Base-by-base conservation (phyloP, 2,888 invertebrate species). In the Chelonus formosanus region DNA sequence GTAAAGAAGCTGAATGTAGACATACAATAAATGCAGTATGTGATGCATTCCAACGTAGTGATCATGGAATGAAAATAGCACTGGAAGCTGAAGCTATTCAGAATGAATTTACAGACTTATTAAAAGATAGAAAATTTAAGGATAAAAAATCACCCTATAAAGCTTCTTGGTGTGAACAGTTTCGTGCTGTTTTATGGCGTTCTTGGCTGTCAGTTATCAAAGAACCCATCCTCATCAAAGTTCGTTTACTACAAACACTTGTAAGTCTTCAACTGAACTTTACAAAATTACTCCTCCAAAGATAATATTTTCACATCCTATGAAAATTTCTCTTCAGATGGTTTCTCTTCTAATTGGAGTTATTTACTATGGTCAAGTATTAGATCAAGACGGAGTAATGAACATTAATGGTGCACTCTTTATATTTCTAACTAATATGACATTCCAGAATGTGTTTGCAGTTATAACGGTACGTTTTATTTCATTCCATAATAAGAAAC, bases 321-420 rank as follows among this genome's bases (percentile, higher is more conserved):
- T 32, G 3, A 32, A 43, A 8, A 36, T 44, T 64, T 56, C 6
- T 36, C 65, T 85, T n/a, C 80, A 97, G 97, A 90, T 96, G 88
- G 92, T 97, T 5, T 91, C 95, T 0, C 80, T 95, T n/a, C 84
- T 97, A 5, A 91, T 97, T 68, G 96, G 96, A 3, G 85, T 95
- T 57, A 92, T 98, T 72, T 98, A 95, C 85, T 92, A 92, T 80
- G 91, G 92, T 0, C 95, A 96, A 82, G 85, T 88, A 67, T 81
- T 93, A 62, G 91, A 92, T 80, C 94, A 94, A 83, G 93, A 93
- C 76, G 97, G 95, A 2, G 94, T 97, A 0, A 93, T 94, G 91
- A 97, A 97, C 83, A 94, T 97, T 72, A 97, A 96, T 80, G 97
- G 97, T 52, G 95, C 93, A 35, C 87, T 97, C 63, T 97, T 96